phyloP scores from a whole-genome alignment of 2,797 vertebrate species.

The Nyctibius grandis region DNA sequence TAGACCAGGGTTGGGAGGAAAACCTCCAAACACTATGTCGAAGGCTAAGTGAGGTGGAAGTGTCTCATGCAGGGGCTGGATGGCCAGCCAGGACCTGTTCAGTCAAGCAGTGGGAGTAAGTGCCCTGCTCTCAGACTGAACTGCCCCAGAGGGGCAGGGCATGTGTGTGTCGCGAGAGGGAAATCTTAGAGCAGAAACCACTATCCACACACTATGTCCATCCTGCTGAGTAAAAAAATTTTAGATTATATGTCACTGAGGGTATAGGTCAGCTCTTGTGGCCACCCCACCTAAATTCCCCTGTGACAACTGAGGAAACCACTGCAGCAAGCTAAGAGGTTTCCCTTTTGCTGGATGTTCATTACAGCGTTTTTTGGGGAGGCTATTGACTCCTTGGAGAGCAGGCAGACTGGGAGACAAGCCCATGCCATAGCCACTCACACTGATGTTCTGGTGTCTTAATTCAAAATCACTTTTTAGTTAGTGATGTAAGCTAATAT shows the following conservation, averaged over 20 bases:
- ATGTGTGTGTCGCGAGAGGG: neutral
- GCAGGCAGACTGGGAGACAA: neutral
- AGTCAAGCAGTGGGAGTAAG: neutral
- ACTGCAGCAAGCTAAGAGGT: neutral
- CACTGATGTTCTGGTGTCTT: neutral
- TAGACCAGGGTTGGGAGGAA: accelerated
- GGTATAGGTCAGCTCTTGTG: neutral
- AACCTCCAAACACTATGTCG: neutral
- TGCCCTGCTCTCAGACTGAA: neutral
- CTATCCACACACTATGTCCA: too few relatives aligned
- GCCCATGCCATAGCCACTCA: neutral
- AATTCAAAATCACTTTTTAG: neutral
- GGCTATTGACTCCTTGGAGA: neutral
- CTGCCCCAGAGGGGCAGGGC: neutral
- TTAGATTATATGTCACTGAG: neutral
- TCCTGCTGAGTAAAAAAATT: neutral
- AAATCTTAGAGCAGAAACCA: neutral
- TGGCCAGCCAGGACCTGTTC: neutral
- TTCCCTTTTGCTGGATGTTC: neutral
- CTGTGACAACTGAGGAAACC: neutral
- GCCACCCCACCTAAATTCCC: neutral
- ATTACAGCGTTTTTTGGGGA: neutral
- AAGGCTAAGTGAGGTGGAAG: neutral
- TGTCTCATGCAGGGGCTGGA: too few relatives aligned
- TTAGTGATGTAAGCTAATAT: neutral